A percentile compares a stretch with the other conserved stretches of the same genome.
phyloP scores from a whole-genome alignment of 2,888 invertebrate species.

The Pharmacophagus antenor region DNA sequence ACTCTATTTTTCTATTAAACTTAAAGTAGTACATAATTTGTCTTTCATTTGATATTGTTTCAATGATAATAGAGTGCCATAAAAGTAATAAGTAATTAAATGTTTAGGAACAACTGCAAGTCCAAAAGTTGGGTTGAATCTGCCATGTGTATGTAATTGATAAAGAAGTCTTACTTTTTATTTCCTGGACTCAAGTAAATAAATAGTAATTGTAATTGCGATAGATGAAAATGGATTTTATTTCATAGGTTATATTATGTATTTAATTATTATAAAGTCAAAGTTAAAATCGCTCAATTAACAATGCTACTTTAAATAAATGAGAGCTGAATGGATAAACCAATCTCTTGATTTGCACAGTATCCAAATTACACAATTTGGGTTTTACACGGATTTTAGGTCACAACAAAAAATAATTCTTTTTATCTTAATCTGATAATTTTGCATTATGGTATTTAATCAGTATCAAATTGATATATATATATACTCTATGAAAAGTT shows the following conservation, averaged over 20 bases:
- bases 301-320: too few relatives aligned
- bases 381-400: too few relatives aligned
- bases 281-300: too few relatives aligned
- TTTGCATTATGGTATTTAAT: too few relatives aligned
- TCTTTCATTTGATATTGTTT: slow-evolving; percentile 11
- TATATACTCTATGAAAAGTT: too few relatives aligned
- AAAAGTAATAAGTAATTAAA: slow-evolving; percentile 22
- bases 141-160: not conserved
- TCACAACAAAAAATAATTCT: too few relatives aligned
- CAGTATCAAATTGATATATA: too few relatives aligned
- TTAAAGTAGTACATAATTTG: slow-evolving; percentile 10
- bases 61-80: slow-evolving; percentile 10
- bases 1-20: slow-evolving; percentile 10
- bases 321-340: too few relatives aligned
- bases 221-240: not conserved
- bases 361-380: too few relatives aligned
- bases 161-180: not conserved
- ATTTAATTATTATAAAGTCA: too few relatives aligned
- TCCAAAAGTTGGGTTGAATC: slow-evolving; percentile 4
- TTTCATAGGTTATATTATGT: not conserved
- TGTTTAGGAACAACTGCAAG: slow-evolving; percentile 5
- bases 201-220: not conserved
- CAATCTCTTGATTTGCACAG: too few relatives aligned
- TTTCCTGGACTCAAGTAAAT: not conserved
- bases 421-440: too few relatives aligned